Percentiles rank a stretch among this genome's conserved stretches.
Evolutionary conservation across 2,797 vertebrate genomes (phyloP).

Genomic region (Spondyliosoma cantharus): DNA sequence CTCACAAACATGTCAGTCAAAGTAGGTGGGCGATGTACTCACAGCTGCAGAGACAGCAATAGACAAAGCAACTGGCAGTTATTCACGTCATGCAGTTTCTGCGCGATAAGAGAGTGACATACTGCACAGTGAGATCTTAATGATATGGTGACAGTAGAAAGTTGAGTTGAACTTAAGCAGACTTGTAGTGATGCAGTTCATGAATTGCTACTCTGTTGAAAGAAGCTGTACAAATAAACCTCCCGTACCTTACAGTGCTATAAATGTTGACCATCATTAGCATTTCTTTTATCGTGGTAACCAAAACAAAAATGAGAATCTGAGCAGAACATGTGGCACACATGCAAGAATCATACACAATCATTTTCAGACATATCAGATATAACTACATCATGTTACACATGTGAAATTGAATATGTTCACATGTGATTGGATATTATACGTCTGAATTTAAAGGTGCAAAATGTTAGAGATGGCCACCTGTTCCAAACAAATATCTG

Average conservation of each 20-base stretch:
- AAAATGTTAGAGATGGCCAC: too few species aligned
- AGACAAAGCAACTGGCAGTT: constrained; percentile 40
- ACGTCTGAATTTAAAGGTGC: too few species aligned
- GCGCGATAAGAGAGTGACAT: constrained; percentile 38
- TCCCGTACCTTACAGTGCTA: neutral
- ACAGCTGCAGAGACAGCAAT: constrained; percentile 14
- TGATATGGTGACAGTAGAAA: constrained; percentile 44
- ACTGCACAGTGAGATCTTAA: constrained; percentile 26
- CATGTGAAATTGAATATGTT: too few species aligned
- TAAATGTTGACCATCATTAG: neutral
- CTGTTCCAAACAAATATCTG: too few species aligned
- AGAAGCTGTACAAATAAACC: neutral
- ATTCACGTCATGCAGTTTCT: constrained; percentile 15
- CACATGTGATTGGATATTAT: too few species aligned
- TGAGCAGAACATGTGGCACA: neutral
- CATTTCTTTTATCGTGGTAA: neutral
- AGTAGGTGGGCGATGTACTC: neutral
- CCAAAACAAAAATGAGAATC: neutral
- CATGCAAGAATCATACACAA: neutral
- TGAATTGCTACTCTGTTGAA: neutral
- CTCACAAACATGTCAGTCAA: constrained; percentile 20
- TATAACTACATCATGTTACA: constrained; percentile 10
- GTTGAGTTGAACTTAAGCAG: constrained; percentile 14
- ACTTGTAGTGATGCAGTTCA: neutral
- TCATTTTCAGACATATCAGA: neutral